Evolutionary conservation across 2,888 invertebrate genomes (phyloP).

Genomic region (Bugulina stolonifera): DNA sequence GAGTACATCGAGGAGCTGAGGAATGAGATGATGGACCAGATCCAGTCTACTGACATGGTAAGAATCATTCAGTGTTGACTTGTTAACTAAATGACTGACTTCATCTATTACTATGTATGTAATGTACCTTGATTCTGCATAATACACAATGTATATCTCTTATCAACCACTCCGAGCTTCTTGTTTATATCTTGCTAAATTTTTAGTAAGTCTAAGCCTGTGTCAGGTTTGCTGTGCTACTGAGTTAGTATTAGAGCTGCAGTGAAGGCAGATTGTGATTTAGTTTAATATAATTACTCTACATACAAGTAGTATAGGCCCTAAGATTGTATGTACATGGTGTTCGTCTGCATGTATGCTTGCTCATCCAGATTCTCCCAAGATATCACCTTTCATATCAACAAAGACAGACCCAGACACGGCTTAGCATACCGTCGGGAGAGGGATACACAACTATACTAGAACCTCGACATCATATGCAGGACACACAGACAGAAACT

Average conservation of each 20-base stretch:
- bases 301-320: no score
- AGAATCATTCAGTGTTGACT: constrained; percentile 28
- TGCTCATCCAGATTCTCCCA: background rate
- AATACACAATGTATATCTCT: no score
- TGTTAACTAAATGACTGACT: background rate
- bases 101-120: background rate
- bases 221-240: no score
- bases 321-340: no score
- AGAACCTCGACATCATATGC: background rate
- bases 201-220: no score
- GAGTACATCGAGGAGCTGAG: constrained; percentile 45
- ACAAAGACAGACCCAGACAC: constrained; percentile 19
- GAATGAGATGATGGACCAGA: constrained; percentile 44
- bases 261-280: no score
- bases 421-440: background rate
- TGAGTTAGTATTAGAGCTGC: no score
- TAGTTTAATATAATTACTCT: no score
- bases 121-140: no score
- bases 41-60: constrained; percentile 44
- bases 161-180: no score
- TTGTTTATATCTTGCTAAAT: no score
- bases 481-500: background rate
- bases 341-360: background rate
- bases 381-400: constrained; percentile 6
- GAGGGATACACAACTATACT: constrained; percentile 1